These are phyloP conservation scores for Cataglyphis albicans DNA, from an alignment of 2,888 invertebrate genomes.

Conservation along the genomic window DNA sequence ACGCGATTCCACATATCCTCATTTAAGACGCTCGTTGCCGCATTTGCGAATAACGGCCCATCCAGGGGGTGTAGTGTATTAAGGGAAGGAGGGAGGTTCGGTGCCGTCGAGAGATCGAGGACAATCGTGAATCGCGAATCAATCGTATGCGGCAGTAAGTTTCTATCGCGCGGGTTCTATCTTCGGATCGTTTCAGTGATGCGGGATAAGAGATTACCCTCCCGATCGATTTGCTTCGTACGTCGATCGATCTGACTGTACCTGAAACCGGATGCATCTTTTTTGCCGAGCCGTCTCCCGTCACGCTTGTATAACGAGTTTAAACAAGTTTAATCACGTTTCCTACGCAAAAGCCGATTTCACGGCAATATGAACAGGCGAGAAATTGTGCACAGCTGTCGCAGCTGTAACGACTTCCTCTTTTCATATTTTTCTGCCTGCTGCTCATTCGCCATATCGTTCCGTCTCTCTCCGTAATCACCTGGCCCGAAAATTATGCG, in stretches of 20 bases:
- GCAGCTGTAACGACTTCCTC: constrained; percentile 38
- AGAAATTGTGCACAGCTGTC: constrained; percentile 53
- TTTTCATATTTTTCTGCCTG: neutral
- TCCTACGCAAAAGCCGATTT: constrained; percentile 48
- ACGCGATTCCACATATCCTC: constrained; percentile 16
- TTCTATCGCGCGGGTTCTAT: constrained; percentile 63
- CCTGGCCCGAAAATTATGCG: neutral
- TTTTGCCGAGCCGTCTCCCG: constrained; percentile 4
- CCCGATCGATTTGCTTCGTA: constrained; percentile 52
- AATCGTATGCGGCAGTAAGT: constrained; percentile 55
- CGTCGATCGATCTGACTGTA: constrained; percentile 31
- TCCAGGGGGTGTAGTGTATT: constrained; percentile 37
- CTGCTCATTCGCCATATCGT: neutral
- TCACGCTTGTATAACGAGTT: constrained; percentile 53
- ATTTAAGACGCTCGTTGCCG: constrained; percentile 10
- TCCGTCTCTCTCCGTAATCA: neutral
- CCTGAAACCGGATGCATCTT: constrained; percentile 44
- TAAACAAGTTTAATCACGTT: constrained; percentile 54
- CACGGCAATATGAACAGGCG: constrained; percentile 49
- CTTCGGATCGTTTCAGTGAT: constrained; percentile 70
- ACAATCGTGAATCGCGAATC: constrained; percentile 70
- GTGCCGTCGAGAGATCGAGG: constrained; percentile 71
- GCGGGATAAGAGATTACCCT: constrained; percentile 61
- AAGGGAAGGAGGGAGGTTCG: constrained; percentile 12
- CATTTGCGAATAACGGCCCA: constrained; percentile 27